phyloP scores from a whole-genome alignment of 2,797 vertebrate genomes.

The Peromyscus melanophrys region DNA sequence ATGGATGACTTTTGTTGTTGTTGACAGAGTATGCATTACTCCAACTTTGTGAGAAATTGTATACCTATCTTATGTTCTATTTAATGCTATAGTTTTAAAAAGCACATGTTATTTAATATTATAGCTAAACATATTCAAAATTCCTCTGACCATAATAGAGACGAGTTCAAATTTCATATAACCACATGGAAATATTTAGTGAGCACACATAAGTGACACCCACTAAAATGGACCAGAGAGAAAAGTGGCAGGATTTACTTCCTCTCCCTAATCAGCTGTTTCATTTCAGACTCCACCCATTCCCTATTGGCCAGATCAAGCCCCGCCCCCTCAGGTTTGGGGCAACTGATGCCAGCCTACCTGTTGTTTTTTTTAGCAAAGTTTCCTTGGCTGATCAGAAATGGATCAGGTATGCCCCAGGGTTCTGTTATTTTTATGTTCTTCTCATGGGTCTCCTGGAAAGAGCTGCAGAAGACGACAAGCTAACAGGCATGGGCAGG shows the following conservation, averaged over 20 bases:
- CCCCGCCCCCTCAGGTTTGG: not conserved
- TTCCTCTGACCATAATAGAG: not conserved
- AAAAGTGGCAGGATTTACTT: slow-evolving; percentile 20
- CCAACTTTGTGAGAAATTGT: not conserved
- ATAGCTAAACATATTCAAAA: slow-evolving; percentile 50
- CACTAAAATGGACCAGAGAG: not conserved
- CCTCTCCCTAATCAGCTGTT: not conserved
- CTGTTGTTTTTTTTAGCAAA: not conserved
- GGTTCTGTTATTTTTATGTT: not conserved
- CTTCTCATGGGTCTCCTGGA: not conserved
- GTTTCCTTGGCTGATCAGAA: not conserved
- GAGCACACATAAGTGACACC: not conserved
- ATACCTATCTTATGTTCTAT: not conserved
- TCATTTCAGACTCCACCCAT: not conserved
- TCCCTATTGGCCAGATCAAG: not conserved
- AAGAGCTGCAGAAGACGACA: not conserved
- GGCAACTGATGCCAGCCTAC: too few relatives aligned
- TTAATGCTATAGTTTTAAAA: not conserved
- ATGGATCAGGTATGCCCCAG: not conserved
- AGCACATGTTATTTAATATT: not conserved
- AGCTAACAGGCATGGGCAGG: not conserved
- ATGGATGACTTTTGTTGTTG: not conserved
- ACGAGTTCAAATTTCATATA: not conserved
- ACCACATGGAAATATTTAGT: slow-evolving; percentile 1
- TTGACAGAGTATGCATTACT: not conserved